These are phyloP conservation scores for Balanococcus diminutus DNA, from an alignment of 2,888 invertebrate genomes.

Conservation along the genomic window DNA sequence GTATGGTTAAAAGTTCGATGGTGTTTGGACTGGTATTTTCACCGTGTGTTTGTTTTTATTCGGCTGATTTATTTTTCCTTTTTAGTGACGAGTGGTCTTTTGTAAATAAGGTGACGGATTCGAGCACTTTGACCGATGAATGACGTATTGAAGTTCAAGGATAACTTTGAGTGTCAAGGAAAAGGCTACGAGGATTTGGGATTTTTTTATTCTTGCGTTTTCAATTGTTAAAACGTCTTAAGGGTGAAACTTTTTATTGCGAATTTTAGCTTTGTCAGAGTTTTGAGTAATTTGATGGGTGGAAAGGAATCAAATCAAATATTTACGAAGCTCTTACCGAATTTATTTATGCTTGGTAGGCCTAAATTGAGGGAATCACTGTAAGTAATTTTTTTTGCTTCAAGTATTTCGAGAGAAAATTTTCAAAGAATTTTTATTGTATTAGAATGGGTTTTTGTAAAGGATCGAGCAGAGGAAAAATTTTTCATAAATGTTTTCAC, in stretches of 20 bases:
- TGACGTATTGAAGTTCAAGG: not conserved
- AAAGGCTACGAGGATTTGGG: too few relatives aligned
- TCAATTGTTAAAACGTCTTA: too few relatives aligned
- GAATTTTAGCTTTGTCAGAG: too few relatives aligned
- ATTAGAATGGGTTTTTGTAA: not conserved
- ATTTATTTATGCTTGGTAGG: not conserved
- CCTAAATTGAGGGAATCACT: not conserved
- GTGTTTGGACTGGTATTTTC: not conserved
- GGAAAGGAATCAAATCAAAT: not conserved
- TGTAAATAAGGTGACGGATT: not conserved
- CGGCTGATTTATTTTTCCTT: not conserved
- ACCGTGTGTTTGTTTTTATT: not conserved
- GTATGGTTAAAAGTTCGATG: not conserved
- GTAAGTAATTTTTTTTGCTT: not conserved
- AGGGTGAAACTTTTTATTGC: too few relatives aligned
- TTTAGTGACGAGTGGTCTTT: not conserved
- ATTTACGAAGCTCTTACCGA: not conserved
- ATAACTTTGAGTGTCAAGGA: too few relatives aligned
- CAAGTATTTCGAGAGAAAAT: not conserved
- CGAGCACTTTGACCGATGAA: not conserved
- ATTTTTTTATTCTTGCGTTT: too few relatives aligned
- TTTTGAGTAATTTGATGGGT: too few relatives aligned
- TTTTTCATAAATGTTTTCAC: too few relatives aligned
- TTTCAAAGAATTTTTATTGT: not conserved
- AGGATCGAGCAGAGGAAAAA: not conserved